Percentiles rank a stretch among this genome's conserved stretches.
phyloP scores from a whole-genome alignment of 2,113 vertebrate genomes.

The Archocentrus centrarchus region DNA sequence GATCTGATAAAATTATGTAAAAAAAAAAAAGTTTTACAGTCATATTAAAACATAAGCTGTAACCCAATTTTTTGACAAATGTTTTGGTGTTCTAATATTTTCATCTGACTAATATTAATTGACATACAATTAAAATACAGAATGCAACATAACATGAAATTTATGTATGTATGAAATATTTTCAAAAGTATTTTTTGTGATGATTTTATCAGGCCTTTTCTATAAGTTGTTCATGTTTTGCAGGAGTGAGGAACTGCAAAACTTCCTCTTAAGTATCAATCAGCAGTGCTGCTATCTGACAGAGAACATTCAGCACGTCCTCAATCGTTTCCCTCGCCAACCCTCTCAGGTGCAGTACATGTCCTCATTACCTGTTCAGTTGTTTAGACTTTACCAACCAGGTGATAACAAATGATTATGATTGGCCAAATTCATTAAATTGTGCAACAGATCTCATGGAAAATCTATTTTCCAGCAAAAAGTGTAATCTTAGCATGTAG shows the following conservation, averaged over 20 bases:
- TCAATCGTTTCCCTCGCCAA: slow-evolving; percentile 84
- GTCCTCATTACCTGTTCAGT: background rate
- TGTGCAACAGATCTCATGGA: background rate
- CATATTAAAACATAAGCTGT: background rate
- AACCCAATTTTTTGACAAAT: background rate
- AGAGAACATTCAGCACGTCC: slow-evolving; percentile 83
- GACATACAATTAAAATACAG: background rate
- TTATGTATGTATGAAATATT: background rate
- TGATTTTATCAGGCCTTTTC: background rate
- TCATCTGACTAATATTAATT: background rate
- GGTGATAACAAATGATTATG: background rate
- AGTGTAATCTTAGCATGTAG: no score
- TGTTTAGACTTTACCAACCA: background rate
- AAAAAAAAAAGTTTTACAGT: background rate
- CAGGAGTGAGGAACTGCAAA: slow-evolving; percentile 89
- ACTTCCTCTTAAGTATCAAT: slow-evolving; percentile 87
- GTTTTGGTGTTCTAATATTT: background rate
- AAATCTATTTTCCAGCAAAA: background rate
- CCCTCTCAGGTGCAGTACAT: slow-evolving; percentile 85
- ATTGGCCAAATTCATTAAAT: background rate
- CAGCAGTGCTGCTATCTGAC: slow-evolving; percentile 89
- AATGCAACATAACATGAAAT: background rate
- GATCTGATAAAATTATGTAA: background rate
- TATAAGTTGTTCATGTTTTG: slow-evolving; percentile 17
- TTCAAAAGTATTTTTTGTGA: background rate